Base-by-base conservation (phyloP, 2,113 vertebrate genomes). In the Pontoporia blainvillei region DNA sequence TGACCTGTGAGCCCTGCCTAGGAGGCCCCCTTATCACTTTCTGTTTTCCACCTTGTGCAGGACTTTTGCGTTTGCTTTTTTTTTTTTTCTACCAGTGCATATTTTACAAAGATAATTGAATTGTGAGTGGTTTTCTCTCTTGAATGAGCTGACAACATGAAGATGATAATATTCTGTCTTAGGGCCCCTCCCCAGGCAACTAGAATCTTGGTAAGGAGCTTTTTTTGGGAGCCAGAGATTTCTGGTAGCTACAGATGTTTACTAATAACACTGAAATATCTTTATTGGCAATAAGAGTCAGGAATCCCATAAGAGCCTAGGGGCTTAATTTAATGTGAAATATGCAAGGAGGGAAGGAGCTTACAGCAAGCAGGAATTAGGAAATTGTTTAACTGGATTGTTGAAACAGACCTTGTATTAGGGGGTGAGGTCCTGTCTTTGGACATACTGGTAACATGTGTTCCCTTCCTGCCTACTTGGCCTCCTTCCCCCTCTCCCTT, bases 301-400 rank as follows among this genome's bases (percentile, higher is more conserved):
- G 72, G 59, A 92, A 46, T 91, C 31, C 67, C 34, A 49, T 88
- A 69, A 96, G 72, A 79, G 66, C 34, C 69, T 79, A 6, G 18
- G 52, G 78, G 72, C 73, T 73, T 95, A 86, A 86, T 90, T 92
- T 81, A 81, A 95, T 64, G 66, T 92, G 76, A 95, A 86, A 41
- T 76, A 93, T 52, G n/a, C 44, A 79, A 20, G 27, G 78, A 69
- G 69, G 71, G 18, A 86, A 49, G n/a, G 76, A 39, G 83, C 18
- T 81, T 21, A 54, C 9, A 52, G 49, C 41, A 92, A 86, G 49
- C 75, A 89, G 46, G 23, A 66, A 69, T 20, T 20, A 18, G 67
- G 82, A 85, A 75, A 62, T 84, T 66, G 23, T 64, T 88, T 84
- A 88, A 67, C 69, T 17, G 72, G 67, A 36, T 27, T 52, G 46